Conservation (phyloP, 2,113 vertebrate species). For the Mobula hypostoma region DNA sequence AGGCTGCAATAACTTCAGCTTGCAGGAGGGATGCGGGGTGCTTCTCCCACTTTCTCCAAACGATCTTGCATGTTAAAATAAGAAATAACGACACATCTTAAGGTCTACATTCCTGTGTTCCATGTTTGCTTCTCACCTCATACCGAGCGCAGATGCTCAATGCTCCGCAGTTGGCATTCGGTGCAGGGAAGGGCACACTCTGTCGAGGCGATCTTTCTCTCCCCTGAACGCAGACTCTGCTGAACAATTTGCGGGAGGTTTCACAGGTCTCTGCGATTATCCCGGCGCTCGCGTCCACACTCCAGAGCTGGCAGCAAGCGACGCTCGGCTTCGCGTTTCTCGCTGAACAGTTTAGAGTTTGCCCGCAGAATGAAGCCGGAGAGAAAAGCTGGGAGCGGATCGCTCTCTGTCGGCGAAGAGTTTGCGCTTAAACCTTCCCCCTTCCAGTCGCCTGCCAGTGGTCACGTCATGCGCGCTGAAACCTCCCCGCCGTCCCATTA, state of each 20-base stretch:
- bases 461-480: neutral
- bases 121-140: neutral
- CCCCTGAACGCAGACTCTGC: neutral
- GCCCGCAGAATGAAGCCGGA: neutral
- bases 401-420: constrained; percentile 5
- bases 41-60: neutral
- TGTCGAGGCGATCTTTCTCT: neutral
- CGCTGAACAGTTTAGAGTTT: neutral
- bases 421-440: constrained; percentile 9
- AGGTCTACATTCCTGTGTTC: neutral
- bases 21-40: too few species aligned
- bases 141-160: neutral
- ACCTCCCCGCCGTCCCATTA: neutral
- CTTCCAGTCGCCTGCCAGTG: neutral
- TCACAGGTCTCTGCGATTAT: neutral
- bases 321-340: neutral
- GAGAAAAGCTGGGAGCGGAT: neutral
- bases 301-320: neutral
- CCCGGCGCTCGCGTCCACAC: neutral
- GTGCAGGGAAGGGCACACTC: neutral
- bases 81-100: neutral
- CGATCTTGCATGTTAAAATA: neutral
- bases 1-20: neutral
- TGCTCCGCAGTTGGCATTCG: neutral
- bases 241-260: neutral